Evolutionary conservation across 2,113 vertebrate species (phyloP), one percentile per base, ranked within the genome.

Genomic region (Semnornis frantzii): DNA sequence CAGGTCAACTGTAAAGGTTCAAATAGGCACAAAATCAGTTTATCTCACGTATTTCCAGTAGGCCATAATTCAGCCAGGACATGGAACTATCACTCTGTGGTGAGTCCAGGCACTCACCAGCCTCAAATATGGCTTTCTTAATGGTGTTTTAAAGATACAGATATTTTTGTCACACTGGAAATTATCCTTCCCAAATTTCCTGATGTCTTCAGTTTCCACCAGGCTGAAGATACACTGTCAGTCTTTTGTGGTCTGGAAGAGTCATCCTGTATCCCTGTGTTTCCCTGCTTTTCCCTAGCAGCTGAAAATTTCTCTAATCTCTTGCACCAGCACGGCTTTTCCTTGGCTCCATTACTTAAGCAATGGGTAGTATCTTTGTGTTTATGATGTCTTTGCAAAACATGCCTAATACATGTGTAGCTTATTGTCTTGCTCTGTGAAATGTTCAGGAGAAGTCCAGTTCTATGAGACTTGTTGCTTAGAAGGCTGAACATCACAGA

Each of bases 201-300:
- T 70, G 34, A 82, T 73, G 31, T 82, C 74, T 84, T 87, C 30
- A 62, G 30, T 82, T 89, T 92, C 46, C 19, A 70, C 14, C 18
- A 66, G 44, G 30, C 50, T 84, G 60, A 30, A 85, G 64, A 85
- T 93, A 79, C 90, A 54, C 52, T 86, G 34, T 82, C 78, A 87
- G 59, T 58, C 58, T 82, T 93, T 44, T 50, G 34, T 92, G 74
- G 50, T 90, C 89, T 94, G 81, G 18, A 79, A 94, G 81, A 92
- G 28, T 62, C 39, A 79, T 72, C 15, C 63, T 60, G 70, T 57
- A 82, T 82, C 50, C 60, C 52, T 18, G 11, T 24, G n/a, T 65
- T 87, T 85, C n/a, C 66, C 42, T 87, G 54, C 34, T 85, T 92
- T 89, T 24, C 72, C 70, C 66, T 90, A 48, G 46, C 77, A 92